Evolutionary conservation across 2,797 vertebrate genomes (phyloP), one percentile per base, ranked within the genome.

Genomic region (Channa striata): DNA sequence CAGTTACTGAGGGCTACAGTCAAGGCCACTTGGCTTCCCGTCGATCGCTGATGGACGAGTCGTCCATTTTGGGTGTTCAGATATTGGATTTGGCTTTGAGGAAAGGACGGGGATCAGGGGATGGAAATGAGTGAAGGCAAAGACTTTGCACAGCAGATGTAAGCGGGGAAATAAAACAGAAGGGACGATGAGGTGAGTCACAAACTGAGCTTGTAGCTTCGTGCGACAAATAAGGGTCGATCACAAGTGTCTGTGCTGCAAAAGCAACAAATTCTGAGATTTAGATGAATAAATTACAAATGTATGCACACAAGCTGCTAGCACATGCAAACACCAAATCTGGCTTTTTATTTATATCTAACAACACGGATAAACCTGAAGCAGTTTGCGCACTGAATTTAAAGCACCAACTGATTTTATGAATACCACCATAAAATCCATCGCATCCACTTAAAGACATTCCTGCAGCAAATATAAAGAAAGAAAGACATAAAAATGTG

Each of bases 51-150:
- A 51, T 59, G 64, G 57, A 69, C 25, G 20, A 54, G 46, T 73
- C 50, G 5, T 74, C 59, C 54, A 59, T 77, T 86, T 62, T 67
- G 30, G 17, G 46, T 9, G 5, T 74, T 78, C 54, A 33, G 51
- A 44, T 86, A 78, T 81, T 72, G 81, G 80, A 87, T 84, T 81
- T 81, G 59, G 60, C 73, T 85, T 70, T 68, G 47, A 85, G 73
- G 72, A 71, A 73, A 72, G 36, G 63, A 66, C 7, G 37, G 77
- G 71, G 53, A 83, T 81, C 61, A 1, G 71, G 50, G 20, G 68
- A 73, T 74, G 64, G 59, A 77, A 81, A 80, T 71, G 56, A 78
- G 60, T 1, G 33, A 68, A 65, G 67, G 70, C 43, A 53, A 68
- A 56, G 70, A 62, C 46, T 81, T 48, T 61, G 52, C 61, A 59